Conservation (phyloP, 1,140 invertebrate species). For the Drosophila sulfurigaster region DNA sequence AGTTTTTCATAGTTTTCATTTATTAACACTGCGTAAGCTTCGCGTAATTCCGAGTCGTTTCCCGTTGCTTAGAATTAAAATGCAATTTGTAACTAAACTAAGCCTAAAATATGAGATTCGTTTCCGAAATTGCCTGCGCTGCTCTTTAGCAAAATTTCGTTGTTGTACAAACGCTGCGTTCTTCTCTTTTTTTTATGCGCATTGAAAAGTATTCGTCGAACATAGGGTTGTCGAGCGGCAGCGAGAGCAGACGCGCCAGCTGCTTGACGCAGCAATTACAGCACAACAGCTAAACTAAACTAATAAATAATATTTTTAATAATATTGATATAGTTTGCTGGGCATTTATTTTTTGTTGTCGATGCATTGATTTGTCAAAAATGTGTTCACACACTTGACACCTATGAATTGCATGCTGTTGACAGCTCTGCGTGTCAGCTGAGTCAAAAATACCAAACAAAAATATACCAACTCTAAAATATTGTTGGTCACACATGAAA, state of each 20-base stretch:
- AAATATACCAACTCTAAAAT: neutral
- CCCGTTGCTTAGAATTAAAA: conserved; percentile 28
- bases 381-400: neutral
- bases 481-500: conserved; percentile 43
- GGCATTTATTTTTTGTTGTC: neutral
- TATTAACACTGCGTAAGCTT: conserved; percentile 37
- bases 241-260: conserved; percentile 12
- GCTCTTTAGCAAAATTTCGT: conserved; percentile 28
- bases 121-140: conserved; percentile 40
- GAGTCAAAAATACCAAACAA: conserved; percentile 16
- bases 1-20: conserved; percentile 50
- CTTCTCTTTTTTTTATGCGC: conserved; percentile 47
- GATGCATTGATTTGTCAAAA: conserved; percentile 15
- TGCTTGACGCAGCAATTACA: too few relatives aligned
- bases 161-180: conserved; percentile 34
- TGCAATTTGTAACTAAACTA: conserved; percentile 40
- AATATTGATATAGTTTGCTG: neutral
- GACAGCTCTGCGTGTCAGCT: conserved; percentile 54
- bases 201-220: conserved; percentile 62
- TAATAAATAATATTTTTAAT: neutral
- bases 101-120: conserved; percentile 61
- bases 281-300: neutral
- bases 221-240: conserved; percentile 47
- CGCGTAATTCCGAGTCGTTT: conserved; percentile 3
- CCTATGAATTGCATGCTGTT: neutral